Evolutionary conservation across 2,113 vertebrate species (phyloP).

Genomic region (Carlito syrichta): DNA sequence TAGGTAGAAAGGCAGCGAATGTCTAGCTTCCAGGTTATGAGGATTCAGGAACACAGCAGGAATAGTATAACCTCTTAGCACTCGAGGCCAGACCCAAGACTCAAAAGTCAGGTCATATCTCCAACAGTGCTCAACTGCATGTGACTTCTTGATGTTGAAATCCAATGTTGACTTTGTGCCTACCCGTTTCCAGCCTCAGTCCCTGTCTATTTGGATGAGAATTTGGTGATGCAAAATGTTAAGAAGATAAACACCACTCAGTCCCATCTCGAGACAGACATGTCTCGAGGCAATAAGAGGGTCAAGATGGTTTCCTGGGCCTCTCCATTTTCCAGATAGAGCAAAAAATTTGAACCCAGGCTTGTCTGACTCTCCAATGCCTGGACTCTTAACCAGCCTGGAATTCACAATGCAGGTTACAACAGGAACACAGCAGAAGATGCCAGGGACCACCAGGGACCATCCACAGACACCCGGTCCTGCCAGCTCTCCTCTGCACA

Average conservation of each 20-base stretch:
- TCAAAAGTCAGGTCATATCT: background rate
- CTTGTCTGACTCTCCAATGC: background rate
- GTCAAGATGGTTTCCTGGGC: fast-evolving
- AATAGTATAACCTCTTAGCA: background rate
- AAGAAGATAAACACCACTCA: background rate
- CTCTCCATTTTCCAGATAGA: background rate
- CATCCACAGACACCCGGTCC: background rate
- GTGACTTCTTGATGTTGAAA: background rate
- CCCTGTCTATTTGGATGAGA: background rate
- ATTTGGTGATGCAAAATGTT: background rate
- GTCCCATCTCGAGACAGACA: background rate
- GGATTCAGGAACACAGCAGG: background rate
- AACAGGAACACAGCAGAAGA: background rate
- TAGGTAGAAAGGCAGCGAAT: background rate
- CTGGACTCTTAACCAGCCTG: background rate
- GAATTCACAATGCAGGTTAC: background rate
- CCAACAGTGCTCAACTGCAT: fast-evolving
- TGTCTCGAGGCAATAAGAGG: background rate
- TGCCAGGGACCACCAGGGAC: background rate
- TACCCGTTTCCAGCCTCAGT: background rate
- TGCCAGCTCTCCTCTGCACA: background rate
- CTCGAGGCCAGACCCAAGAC: background rate
- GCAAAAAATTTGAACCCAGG: background rate
- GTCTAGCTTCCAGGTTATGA: background rate
- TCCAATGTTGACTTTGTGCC: background rate